Evolutionary conservation across 2,113 vertebrate species (phyloP), one percentile per base, ranked within the genome.

Genomic region (Zingel zingel): DNA sequence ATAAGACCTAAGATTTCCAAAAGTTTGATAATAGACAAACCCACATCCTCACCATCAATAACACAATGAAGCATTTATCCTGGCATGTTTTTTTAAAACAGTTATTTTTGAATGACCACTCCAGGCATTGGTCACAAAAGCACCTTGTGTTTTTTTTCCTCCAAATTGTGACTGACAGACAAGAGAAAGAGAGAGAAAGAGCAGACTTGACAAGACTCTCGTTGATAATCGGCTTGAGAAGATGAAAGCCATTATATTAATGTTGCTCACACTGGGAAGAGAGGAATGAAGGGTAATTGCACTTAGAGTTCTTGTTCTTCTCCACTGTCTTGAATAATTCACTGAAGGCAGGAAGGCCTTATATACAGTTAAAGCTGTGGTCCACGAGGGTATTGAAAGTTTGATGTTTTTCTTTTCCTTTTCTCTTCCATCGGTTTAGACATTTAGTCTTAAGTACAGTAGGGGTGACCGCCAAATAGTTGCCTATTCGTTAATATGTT

Each of bases 311-410:
- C 88, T 87, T 92, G 81, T 93, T 91, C 92, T 90, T 86, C 83
- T 81, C 80, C 25, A 25, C 84, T 89, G 88, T 94, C 87, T 84
- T 95, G 86, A 95, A 95, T 95, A 93, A 95, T 95, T 95, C 88
- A 94, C 84, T 18, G 71, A 85, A 54, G 81, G 69, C 87, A 89
- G 68, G 68, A 82, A 85, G 78, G 77, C 79, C 89, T 76, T 89
- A 91, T 86, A 91, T 27, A 27, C 27, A 27, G 27, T 27, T 89
- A 86, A 90, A 90, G 85, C 74, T 72, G 19, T 69, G 84, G 83
- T 89, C 85, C 81, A 53, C 12, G 7, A 75, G 79, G 71, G 76
- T 77, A 69, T 83, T 91, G 83, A 72, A 91, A 89, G 81, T 88
- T 90, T 86, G 65, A 92, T 89, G 89, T 77, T 84, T 77, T 88